These are phyloP conservation scores for Actinostola sp. DNA, from an alignment of 92 coral and sea anemone genomes.

Conservation along the genomic window DNA sequence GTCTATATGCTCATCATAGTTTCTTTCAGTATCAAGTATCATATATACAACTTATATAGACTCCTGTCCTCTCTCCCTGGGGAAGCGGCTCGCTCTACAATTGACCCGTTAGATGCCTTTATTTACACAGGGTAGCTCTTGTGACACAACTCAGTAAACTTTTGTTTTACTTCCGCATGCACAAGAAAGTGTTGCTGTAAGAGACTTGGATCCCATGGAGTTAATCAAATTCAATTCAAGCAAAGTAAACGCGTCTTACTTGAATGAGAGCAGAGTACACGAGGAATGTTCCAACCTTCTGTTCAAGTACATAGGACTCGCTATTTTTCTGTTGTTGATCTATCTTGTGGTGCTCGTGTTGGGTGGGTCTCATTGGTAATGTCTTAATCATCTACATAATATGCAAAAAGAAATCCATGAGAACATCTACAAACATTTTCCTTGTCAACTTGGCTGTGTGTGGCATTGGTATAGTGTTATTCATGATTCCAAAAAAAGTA, in stretches of 20 bases:
- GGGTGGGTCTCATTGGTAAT: conserved; percentile 6
- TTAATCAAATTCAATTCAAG: background rate
- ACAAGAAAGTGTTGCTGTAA: background rate
- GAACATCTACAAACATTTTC: conserved; percentile 26
- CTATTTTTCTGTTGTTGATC: background rate
- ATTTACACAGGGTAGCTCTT: too few species aligned
- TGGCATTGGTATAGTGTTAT: conserved; percentile 9
- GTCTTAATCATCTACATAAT: conserved; percentile 23
- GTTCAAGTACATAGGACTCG: background rate
- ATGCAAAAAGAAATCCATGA: conserved; percentile 4
- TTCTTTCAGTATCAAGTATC: too few species aligned
- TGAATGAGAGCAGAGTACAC: background rate
- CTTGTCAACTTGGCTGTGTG: conserved; percentile 27
- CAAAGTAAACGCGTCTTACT: background rate
- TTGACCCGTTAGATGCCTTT: too few species aligned
- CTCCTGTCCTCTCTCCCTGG: too few species aligned
- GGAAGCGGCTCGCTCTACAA: too few species aligned
- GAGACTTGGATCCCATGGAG: background rate
- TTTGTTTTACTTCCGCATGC: background rate
- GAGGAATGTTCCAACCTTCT: background rate
- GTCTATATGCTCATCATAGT: too few species aligned
- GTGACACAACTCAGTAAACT: background rate
- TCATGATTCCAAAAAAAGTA: conserved; percentile 11
- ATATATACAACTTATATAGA: too few species aligned
- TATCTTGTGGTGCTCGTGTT: conserved; percentile 11